phyloP scores from a whole-genome alignment of 2,113 vertebrate species.

The Entelurus aequoreus region DNA sequence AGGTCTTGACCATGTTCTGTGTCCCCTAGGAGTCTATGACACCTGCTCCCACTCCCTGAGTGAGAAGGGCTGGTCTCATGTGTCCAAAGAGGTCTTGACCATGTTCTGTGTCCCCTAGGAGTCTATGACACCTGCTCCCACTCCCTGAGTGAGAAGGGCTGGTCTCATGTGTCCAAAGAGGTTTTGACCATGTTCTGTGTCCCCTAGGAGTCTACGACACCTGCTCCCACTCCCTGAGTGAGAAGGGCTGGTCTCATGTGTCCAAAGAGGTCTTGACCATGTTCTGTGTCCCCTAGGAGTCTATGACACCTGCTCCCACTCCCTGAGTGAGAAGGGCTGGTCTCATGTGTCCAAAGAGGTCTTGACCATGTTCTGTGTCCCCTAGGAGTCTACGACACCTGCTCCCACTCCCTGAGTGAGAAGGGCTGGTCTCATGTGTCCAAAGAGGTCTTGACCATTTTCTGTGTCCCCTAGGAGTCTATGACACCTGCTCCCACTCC shows the following conservation, averaged over 20 bases:
- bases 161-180: slow-evolving; percentile 46
- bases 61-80: slow-evolving; percentile 82
- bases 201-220: slow-evolving; percentile 89
- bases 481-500: slow-evolving; percentile 90
- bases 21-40: slow-evolving; percentile 84
- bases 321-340: slow-evolving; percentile 87
- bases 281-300: slow-evolving; percentile 71
- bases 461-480: slow-evolving; percentile 75
- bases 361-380: slow-evolving; percentile 6
- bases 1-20: slow-evolving; percentile 1
- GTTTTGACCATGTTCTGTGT: slow-evolving; percentile 5
- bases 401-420: slow-evolving; percentile 82
- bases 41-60: slow-evolving; percentile 86
- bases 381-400: slow-evolving; percentile 93
- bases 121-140: slow-evolving; percentile 95
- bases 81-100: too few species aligned
- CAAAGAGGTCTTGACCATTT: not conserved
- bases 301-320: slow-evolving; percentile 93
- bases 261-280: not conserved
- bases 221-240: slow-evolving; percentile 83
- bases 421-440: slow-evolving; percentile 78
- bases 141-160: slow-evolving; percentile 83
- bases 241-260: slow-evolving; percentile 81
- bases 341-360: too few species aligned
- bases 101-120: slow-evolving; percentile 65